Base-by-base conservation (phyloP, 2,113 vertebrate genomes). In the Nesoenas mayeri region DNA sequence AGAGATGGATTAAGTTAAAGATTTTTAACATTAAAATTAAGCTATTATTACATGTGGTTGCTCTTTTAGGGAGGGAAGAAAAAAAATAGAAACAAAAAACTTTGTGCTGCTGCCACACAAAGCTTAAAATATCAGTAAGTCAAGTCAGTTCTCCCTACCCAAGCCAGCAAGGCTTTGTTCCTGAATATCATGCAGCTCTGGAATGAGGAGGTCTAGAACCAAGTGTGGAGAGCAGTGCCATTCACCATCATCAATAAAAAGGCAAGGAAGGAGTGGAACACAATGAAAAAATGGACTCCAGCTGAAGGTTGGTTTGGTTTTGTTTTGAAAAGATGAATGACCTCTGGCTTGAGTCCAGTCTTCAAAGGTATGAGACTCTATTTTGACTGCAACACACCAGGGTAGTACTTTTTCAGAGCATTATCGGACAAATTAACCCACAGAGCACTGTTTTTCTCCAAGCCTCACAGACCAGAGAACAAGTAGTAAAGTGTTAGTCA, bases 131-230 rank as follows among this genome's bases (percentile, higher is more conserved):
- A 42, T 12, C 16, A 5, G 9, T 15, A 36, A 70, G 5, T 11
- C 2, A 0, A 1, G 1, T 11, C 4, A 56, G 4, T 47, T 60
- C 47, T 62, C 12, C 4, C 11, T 21, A 31, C 12, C 11, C 56
- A 73, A 87, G 6, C 12, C 58, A 74, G 28, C 4, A 57, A 60
- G 5, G 5, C 42, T 71, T 74, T 64, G 8, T 8, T 66, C 24
- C 31, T 56, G 21, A 71, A 15, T 32, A 57, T 32, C 5, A 3
- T 9, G 7, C 13, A 66, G 0, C 11, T 57, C 34, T 36, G 17
- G n/a, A 72, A 85, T 9, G 5, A 61, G 5, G 9, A 48, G 10
- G 11, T 29, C 61, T 56, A 50, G 24, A 84, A 62, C 2, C 18
- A 79, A 62, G 31, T 0, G 0, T 6, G 11, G 32, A 71, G 9